phyloP scores from a whole-genome alignment of 2,888 invertebrate species.

The Autographa gamma region DNA sequence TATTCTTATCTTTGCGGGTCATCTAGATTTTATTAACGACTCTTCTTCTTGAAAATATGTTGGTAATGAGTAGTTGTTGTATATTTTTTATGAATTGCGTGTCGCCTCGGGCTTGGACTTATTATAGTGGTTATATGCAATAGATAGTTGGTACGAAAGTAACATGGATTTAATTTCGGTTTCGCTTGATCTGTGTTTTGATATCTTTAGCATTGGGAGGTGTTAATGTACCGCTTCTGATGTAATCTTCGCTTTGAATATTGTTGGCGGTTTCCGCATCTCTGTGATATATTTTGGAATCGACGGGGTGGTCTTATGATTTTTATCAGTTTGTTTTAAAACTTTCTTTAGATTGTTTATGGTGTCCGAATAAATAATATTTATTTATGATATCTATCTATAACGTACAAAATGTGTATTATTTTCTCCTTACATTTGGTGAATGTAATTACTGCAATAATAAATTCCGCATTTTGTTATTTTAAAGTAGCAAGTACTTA shows the following conservation, averaged over 20 bases:
- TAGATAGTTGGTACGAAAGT: constrained; percentile 29
- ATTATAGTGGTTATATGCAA: constrained; percentile 35
- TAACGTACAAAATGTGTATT: neutral
- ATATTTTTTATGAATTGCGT: constrained; percentile 27
- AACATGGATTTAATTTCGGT: constrained; percentile 41
- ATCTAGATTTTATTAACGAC: constrained; percentile 55
- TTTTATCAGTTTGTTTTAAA: constrained; percentile 20
- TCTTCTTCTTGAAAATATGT: constrained; percentile 47
- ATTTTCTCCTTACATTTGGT: neutral
- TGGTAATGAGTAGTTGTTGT: constrained; percentile 49
- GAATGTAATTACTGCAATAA: neutral
- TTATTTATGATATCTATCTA: neutral
- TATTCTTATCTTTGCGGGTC: constrained; percentile 52
- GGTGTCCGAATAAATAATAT: neutral
- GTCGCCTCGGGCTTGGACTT: constrained; percentile 38
- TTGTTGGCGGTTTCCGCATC: constrained; percentile 29
- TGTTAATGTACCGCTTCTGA: constrained; percentile 48
- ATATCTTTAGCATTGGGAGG: constrained; percentile 44
- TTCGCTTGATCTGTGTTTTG: constrained; percentile 36
- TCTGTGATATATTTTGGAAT: constrained; percentile 27
- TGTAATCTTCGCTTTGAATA: constrained; percentile 30
- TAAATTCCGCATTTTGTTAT: neutral
- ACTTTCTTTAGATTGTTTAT: constrained; percentile 8
- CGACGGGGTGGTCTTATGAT: constrained; percentile 36
- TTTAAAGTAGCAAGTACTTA: neutral